A percentile compares a stretch with the other conserved stretches of the same genome.
Evolutionary conservation across 2,797 vertebrate species (phyloP).

Genomic region (Lycodopsis pacificus): DNA sequence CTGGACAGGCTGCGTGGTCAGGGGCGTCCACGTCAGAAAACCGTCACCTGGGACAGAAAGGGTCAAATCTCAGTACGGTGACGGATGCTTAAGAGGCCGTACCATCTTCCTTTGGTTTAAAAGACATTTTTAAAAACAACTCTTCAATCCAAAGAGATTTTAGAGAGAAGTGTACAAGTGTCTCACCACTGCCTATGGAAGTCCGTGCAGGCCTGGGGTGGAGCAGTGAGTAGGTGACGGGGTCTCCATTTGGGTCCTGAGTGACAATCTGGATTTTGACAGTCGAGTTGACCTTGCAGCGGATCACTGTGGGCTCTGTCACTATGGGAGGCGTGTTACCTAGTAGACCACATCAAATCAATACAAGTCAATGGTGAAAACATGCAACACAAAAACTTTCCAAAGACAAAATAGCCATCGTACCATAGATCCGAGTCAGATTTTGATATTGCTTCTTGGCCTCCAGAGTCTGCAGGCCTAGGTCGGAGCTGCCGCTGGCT

Average conservation of each 20-base stretch:
- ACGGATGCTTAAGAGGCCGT: too few relatives aligned
- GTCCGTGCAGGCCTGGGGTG: conserved; percentile 78
- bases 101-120: neutral
- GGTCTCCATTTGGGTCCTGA: conserved; percentile 83
- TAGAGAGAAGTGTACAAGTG: neutral
- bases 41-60: conserved; percentile 71
- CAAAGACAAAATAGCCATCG: neutral
- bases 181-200: conserved; percentile 77
- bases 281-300: conserved; percentile 76
- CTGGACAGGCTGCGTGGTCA: conserved; percentile 72
- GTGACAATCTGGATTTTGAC: conserved; percentile 75
- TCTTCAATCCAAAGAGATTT: neutral
- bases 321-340: conserved; percentile 86
- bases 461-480: conserved; percentile 77
- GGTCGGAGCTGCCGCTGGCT: conserved; percentile 64
- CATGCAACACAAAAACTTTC: neutral
- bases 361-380: neutral
- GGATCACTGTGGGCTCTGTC: conserved; percentile 81
- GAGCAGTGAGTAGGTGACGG: conserved; percentile 81
- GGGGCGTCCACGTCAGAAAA: conserved; percentile 81
- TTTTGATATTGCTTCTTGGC: conserved; percentile 69
- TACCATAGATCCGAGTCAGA: conserved; percentile 77
- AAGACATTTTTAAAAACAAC: neutral
- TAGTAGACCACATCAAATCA: conserved; percentile 53
- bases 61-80: neutral